Evolutionary conservation across 2,888 invertebrate genomes (phyloP), one percentile per base, ranked within the genome.

Genomic region (Dicycla oo): DNA sequence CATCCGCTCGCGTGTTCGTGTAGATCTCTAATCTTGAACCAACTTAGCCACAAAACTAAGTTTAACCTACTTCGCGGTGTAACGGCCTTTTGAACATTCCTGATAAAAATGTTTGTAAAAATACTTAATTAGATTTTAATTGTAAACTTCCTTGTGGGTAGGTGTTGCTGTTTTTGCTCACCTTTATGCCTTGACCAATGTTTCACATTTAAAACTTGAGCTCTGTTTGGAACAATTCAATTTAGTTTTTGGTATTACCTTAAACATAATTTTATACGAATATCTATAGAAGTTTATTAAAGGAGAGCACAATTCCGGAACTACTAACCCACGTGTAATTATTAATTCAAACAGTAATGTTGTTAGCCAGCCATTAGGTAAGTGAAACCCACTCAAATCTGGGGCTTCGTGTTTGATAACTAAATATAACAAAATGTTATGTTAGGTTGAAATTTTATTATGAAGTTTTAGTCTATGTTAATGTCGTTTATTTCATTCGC

Each of bases 21-120:
- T 89, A 88, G 89, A 91, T 91, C 89, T 91, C 89, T 93, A 90
- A 92, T 92, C 91, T 92, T 87, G 79, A 85, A 88, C 86, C 83
- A 87, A 90, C 87, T 91, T 88, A 88, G 85, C 86, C 86, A 89
- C 91, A 89, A 89, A 92, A 91, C 89, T 90, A 88, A 89, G 84
- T 91, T 92, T 90, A 92, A 90, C 92, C 90, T 86, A 92, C 88
- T 92, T 91, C 74, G 84, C 69, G 78, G 83, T 79, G 77, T 81
- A 85, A 88, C 83, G 78, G 86, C 87, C 88, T 88, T 90, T 89
- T 86, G 81, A 87, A 88, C 81, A 84, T 84, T 85, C 81, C 81
- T 80, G 83, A 83, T 82, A 84, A 84, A 84, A 87, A 86, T 86
- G 83, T 87, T 87, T 75, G 80, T 81, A 78, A 86, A 78, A 80